Conservation (phyloP, 2,888 invertebrate species). For the Polyommatus iphigenia region DNA sequence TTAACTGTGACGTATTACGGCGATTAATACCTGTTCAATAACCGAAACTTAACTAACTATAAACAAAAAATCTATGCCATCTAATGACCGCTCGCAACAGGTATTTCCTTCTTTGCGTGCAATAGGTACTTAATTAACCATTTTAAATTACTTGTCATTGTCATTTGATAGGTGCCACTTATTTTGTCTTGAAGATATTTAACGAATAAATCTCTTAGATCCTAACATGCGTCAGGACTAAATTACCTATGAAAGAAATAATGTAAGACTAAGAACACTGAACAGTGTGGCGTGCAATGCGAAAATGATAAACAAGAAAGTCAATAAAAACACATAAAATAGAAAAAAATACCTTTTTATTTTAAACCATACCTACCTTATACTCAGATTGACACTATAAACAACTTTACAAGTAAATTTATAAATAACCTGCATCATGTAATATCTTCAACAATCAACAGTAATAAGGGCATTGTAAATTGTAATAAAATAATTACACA, state of each 20-base stretch:
- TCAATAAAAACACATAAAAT: neutral
- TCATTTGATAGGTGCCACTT: constrained; percentile 17
- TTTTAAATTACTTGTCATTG: constrained; percentile 10
- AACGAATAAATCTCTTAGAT: neutral
- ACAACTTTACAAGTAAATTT: neutral
- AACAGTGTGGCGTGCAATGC: neutral
- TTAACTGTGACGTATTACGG: constrained; percentile 57
- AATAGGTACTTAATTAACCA: neutral
- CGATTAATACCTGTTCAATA: constrained; percentile 52
- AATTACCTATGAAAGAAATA: neutral
- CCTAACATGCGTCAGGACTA: neutral
- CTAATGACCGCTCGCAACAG: constrained; percentile 27
- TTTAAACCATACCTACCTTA: neutral
- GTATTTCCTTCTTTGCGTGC: constrained; percentile 16
- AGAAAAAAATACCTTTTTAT: neutral
- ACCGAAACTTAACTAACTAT: constrained; percentile 39
- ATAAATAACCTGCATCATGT: neutral
- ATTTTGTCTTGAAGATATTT: neutral
- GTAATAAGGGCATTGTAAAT: neutral
- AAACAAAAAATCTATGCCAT: constrained; percentile 36
- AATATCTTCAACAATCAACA: neutral
- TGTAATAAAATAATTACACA: neutral
- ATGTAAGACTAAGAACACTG: neutral
- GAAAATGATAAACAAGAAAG: neutral
- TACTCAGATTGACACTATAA: neutral